Percentiles rank a stretch among this genome's conserved stretches.
phyloP scores from a whole-genome alignment of 2,113 vertebrate genomes.

The Carlito syrichta region DNA sequence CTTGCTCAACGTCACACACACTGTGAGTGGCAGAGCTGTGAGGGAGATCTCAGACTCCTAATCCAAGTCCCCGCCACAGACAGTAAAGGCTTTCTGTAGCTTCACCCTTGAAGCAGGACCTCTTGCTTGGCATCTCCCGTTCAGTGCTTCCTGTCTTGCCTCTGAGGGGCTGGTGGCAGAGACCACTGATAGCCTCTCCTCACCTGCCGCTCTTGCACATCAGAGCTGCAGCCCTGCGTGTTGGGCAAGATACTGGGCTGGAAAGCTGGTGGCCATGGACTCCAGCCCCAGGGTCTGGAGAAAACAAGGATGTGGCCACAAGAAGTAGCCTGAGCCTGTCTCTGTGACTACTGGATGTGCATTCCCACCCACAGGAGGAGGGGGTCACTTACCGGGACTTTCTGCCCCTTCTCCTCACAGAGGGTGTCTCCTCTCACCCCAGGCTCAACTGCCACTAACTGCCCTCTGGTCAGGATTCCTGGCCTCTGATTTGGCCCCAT shows the following conservation, averaged over 20 bases:
- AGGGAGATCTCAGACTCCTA: neutral
- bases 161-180: accelerated
- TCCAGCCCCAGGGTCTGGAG: neutral
- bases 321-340: neutral
- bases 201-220: accelerated
- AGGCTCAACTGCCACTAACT: constrained; percentile 41
- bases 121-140: accelerated
- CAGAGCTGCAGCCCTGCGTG: accelerated
- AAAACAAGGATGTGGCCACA: accelerated
- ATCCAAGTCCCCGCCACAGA: neutral
- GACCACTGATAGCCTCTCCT: accelerated
- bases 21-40: neutral
- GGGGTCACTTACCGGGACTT: neutral
- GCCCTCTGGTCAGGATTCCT: neutral
- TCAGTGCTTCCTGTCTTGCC: neutral
- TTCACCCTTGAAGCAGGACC: neutral
- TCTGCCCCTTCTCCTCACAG: neutral
- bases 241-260: accelerated
- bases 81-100: neutral
- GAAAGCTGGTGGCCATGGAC: neutral
- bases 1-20: accelerated
- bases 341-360: accelerated
- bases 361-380: accelerated
- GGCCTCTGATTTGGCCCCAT: neutral
- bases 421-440: neutral